Evolutionary conservation across 2,113 vertebrate genomes (phyloP), one percentile per base, ranked within the genome.

Genomic region (Tenrec ecaudatus): DNA sequence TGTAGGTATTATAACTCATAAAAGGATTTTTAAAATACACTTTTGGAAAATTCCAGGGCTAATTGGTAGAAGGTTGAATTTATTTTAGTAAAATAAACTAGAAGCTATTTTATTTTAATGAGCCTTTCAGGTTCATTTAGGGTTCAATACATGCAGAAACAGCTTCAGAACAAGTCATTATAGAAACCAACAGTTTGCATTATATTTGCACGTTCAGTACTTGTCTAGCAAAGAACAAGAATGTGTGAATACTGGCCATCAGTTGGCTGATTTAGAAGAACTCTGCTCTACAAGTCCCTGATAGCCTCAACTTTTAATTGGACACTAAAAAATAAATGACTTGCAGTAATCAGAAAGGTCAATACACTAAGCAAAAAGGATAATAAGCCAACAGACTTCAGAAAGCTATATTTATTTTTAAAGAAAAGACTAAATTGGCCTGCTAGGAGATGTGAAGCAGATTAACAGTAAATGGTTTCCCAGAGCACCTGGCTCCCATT

Each of bases 191-290:
- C 97, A 97, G 82, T 96, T 93, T 90, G 96, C 96, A 97, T 98
- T 98, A 98, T 90, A 96, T 95, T 98, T 97, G 73, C 97, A 98
- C 97, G 68, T 98, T 97, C 87, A 86, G 92, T 82, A 77, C 78
- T 96, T 97, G 92, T 91, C 97, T 96, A 31, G 62, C 90, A 90
- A 68, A 95, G 89, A 96, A 88, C 80, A 91, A 91, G 95, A 89
- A 98, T 93, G 98, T 98, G 98, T 98, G 98, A 98, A 98, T 96
- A 86, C 94, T 95, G 88, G 90, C 96, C 97, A 95, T 86, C 94
- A 86, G 84, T 94, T 96, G 95, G 91, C 95, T 91, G 97, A 95
- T 97, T 97, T 97, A 95, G 94, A 86, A 86, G 80, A 96, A 68
- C 27, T 2, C 23, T 77, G 93, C 91, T 95, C 92, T 93, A 66